phyloP scores from a whole-genome alignment of 2,113 vertebrate species.

The Copsychus sechellarum region DNA sequence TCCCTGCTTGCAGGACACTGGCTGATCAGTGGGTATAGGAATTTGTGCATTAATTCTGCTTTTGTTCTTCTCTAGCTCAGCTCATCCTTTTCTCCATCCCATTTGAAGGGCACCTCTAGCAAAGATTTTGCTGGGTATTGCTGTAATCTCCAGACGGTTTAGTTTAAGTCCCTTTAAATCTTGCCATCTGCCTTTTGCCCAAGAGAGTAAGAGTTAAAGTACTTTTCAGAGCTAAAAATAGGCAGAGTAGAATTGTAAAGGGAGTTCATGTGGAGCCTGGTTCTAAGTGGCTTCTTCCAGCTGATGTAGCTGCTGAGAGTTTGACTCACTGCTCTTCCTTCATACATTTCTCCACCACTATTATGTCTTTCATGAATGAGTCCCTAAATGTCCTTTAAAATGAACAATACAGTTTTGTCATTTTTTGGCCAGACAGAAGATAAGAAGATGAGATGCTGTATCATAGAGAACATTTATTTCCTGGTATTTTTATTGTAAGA shows the following conservation, averaged over 20 bases:
- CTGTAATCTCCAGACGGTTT: accelerated
- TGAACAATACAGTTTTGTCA: neutral
- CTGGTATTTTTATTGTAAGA: neutral
- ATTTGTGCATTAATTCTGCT: neutral
- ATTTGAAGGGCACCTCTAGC: neutral
- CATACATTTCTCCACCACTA: neutral
- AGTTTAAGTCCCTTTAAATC: neutral
- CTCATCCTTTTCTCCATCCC: neutral
- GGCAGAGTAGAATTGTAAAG: neutral
- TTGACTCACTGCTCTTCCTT: neutral
- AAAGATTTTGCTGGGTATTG: neutral
- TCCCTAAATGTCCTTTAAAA: neutral
- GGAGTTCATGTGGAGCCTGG: neutral
- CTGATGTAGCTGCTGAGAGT: neutral
- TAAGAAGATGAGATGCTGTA: neutral
- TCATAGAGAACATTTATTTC: neutral
- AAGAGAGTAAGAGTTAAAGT: neutral
- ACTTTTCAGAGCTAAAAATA: neutral
- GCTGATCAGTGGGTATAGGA: neutral
- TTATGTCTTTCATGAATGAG: neutral
- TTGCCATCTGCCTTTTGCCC: neutral
- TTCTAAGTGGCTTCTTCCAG: neutral
- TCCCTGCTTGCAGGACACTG: neutral
- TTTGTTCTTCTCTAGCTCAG: neutral
- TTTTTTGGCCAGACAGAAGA: neutral